These are phyloP conservation scores for Lycocorax pyrrhopterus DNA, from an alignment of 2,113 vertebrate genomes.

Conservation along the genomic window DNA sequence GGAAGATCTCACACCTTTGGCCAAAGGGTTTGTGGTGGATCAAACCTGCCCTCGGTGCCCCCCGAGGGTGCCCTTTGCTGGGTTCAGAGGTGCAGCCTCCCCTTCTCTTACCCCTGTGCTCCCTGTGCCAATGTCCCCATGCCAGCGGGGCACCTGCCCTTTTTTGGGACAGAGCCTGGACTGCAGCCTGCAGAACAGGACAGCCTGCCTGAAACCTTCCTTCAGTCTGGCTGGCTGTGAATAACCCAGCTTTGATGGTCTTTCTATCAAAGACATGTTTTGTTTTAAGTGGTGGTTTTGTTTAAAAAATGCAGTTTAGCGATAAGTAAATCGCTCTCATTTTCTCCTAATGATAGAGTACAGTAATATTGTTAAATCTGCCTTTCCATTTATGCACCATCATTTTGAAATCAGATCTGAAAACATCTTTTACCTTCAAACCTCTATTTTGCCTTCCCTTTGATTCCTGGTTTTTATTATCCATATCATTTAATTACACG, in stretches of 20 bases:
- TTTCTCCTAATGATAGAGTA: constrained; percentile 26
- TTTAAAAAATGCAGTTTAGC: constrained; percentile 1
- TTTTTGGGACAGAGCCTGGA: neutral
- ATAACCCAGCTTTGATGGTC: neutral
- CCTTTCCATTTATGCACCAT: neutral
- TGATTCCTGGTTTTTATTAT: constrained; percentile 9
- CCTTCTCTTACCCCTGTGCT: no score
- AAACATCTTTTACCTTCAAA: constrained; percentile 29
- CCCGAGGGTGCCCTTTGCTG: neutral
- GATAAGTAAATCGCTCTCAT: constrained; percentile 16
- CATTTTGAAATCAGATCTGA: constrained; percentile 50
- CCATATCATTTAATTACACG: constrained; percentile 22
- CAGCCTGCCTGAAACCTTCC: neutral
- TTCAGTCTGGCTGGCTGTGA: neutral
- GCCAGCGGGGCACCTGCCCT: neutral
- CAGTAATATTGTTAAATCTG: neutral
- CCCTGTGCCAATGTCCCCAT: fast-evolving
- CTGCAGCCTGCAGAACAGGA: neutral
- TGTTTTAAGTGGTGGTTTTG: neutral
- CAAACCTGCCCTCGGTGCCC: neutral
- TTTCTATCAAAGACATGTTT: neutral
- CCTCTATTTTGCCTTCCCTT: constrained; percentile 20
- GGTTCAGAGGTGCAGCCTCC: neutral
- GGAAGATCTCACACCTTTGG: neutral
- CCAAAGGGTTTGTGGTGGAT: neutral